phyloP scores from a whole-genome alignment of 2,888 invertebrate species.

The Nezara viridula region DNA sequence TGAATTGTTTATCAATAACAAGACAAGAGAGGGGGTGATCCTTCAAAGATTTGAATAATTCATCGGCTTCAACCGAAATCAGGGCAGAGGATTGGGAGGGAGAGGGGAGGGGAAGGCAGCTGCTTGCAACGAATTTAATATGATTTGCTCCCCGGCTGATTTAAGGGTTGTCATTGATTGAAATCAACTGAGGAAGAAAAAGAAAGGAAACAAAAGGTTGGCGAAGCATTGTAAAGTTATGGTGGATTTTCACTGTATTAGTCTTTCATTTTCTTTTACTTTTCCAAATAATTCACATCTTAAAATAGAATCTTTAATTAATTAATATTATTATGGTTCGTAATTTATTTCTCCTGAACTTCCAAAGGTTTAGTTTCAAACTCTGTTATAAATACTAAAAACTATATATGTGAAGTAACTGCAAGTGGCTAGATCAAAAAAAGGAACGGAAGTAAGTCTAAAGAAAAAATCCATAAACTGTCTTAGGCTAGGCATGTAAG shows the following conservation, averaged over 20 bases:
- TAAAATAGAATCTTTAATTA: too few species aligned
- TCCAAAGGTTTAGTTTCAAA: too few species aligned
- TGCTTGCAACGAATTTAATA: not conserved
- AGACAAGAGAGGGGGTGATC: not conserved
- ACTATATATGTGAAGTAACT: too few species aligned
- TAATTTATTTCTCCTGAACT: too few species aligned
- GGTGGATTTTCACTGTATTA: not conserved
- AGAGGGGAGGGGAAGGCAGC: not conserved
- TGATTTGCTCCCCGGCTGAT: not conserved
- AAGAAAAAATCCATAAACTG: too few species aligned
- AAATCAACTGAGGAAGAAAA: not conserved
- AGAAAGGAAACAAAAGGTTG: not conserved
- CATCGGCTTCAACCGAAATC: not conserved
- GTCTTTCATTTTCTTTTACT: not conserved
- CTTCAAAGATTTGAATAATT: constrained; percentile 1
- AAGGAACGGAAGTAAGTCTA: too few species aligned
- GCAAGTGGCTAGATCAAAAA: too few species aligned
- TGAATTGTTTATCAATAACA: constrained; percentile 9
- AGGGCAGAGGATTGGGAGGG: not conserved
- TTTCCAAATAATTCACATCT: not conserved
- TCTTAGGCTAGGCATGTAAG: too few species aligned
- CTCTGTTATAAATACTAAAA: too few species aligned
- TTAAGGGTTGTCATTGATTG: constrained; percentile 5
- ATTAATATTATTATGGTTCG: too few species aligned
- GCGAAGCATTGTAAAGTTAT: not conserved